These are phyloP conservation scores for Sebastes iracundus DNA, from an alignment of 2,797 vertebrate species.

Conservation along the genomic window DNA sequence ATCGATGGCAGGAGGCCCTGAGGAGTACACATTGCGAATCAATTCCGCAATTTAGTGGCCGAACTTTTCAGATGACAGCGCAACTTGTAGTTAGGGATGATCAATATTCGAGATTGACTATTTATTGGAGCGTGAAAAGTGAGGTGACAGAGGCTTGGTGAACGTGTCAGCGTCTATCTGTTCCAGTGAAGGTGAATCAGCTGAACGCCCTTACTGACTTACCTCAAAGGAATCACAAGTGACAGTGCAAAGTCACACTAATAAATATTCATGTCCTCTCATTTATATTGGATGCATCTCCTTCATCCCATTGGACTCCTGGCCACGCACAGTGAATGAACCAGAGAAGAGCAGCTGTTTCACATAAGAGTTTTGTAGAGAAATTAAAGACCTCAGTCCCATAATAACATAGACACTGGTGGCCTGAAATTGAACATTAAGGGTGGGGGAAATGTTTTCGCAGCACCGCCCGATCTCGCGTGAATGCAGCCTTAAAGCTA, in stretches of 20 bases:
- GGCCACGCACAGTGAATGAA: not conserved
- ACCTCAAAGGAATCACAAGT: constrained; percentile 24
- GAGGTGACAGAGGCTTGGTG: constrained; percentile 1
- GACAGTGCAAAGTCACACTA: constrained; percentile 32
- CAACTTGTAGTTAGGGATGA: constrained; percentile 28
- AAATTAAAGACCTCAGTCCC: not conserved
- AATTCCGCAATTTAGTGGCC: constrained; percentile 11
- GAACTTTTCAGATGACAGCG: constrained; percentile 54
- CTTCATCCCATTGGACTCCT: constrained; percentile 13
- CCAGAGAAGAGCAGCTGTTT: constrained; percentile 10
- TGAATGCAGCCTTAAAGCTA: too few relatives aligned
- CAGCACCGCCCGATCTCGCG: too few relatives aligned
- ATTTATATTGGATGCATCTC: constrained; percentile 32
- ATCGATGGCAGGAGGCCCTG: constrained; percentile 18
- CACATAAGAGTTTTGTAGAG: not conserved
- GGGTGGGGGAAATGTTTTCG: too few relatives aligned
- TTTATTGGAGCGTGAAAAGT: constrained; percentile 28
- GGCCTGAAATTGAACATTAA: not conserved
- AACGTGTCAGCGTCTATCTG: constrained; percentile 12
- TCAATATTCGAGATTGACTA: constrained; percentile 32
- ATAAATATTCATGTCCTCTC: constrained; percentile 54
- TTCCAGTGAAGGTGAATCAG: constrained; percentile 33
- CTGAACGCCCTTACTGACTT: not conserved
- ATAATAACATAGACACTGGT: not conserved
- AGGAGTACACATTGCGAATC: constrained; percentile 20